Conservation (phyloP, 2,888 invertebrate genomes). For the Apodemia duryi region DNA sequence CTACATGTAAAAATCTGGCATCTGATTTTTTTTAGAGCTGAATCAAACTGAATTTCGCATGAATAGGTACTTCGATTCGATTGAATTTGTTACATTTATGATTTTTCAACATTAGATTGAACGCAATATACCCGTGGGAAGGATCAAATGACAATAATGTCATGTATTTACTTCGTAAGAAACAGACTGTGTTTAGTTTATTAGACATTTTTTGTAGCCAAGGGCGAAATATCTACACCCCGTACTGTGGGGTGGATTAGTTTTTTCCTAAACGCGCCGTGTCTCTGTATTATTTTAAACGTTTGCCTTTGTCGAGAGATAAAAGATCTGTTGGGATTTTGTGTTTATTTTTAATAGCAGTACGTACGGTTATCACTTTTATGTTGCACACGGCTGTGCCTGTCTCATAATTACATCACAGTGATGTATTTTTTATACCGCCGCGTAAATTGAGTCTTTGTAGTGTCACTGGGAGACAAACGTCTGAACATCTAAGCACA, state of each 20-base stretch:
- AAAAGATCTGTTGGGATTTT: constrained; percentile 3
- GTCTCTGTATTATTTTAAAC: constrained; percentile 6
- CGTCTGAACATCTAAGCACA: no score
- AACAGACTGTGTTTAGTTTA: not conserved
- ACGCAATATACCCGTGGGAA: not conserved
- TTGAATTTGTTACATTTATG: not conserved
- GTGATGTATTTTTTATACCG: not conserved
- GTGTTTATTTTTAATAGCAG: not conserved
- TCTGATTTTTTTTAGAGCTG: no score
- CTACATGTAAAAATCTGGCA: no score
- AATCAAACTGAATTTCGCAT: no score
- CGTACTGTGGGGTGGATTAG: not conserved
- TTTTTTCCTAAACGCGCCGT: not conserved
- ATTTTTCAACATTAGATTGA: not conserved
- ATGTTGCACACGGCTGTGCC: not conserved
- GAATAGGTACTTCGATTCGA: not conserved
- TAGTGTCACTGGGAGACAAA: no score
- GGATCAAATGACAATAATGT: not conserved
- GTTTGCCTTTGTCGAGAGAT: not conserved
- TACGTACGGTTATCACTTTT: not conserved
- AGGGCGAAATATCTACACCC: constrained; percentile 1
- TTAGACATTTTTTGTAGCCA: not conserved
- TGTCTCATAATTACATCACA: not conserved
- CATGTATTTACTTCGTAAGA: not conserved
- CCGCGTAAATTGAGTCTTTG: no score